Evolutionary conservation across 2,113 vertebrate species (phyloP).

Genomic region (Trogon surrucura): DNA sequence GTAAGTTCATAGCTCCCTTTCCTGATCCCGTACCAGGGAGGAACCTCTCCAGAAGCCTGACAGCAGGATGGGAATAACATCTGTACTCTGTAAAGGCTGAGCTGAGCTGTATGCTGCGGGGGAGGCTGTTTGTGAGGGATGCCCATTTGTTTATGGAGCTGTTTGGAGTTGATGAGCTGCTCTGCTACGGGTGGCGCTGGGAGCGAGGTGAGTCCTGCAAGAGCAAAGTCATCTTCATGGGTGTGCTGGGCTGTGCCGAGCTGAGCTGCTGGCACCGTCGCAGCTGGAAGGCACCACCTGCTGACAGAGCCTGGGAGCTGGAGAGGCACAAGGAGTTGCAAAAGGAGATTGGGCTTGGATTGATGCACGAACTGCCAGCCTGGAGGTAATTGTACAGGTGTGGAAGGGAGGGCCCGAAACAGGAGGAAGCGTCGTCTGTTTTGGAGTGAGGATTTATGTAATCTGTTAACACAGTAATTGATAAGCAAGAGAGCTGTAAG

Average conservation of each 20-base stretch:
- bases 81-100: neutral
- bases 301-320: neutral
- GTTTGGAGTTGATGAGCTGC: neutral
- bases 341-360: accelerated
- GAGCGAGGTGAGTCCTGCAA: neutral
- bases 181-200: neutral
- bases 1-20: accelerated
- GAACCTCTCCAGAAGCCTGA: neutral
- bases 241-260: no score
- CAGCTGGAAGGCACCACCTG: neutral
- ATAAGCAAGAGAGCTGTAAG: neutral
- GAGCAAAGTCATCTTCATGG: neutral
- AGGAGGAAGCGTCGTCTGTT: neutral
- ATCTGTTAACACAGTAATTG: neutral
- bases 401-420: neutral
- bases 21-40: neutral
- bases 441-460: neutral
- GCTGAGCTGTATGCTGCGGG: neutral
- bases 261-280: neutral
- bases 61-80: neutral
- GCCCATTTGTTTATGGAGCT: neutral
- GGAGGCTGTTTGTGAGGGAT: neutral
- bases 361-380: neutral
- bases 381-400: neutral
- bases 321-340: accelerated